Evolutionary conservation across 2,113 vertebrate species (phyloP).

Genomic region (Bolborhynchus lineola): DNA sequence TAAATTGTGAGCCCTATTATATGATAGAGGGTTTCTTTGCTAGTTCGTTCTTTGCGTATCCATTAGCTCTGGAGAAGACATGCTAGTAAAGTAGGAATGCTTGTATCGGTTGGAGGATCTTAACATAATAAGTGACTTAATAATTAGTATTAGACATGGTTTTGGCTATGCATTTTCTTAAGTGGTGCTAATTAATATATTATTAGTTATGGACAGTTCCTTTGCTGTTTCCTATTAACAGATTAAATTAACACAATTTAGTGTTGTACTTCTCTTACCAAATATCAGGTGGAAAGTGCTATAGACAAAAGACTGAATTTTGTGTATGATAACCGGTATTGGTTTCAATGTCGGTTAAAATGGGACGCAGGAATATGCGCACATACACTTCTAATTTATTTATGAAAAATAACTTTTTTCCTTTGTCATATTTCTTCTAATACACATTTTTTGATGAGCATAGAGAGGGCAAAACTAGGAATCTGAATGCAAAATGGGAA

Average conservation of each 20-base stretch:
- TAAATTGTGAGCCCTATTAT: not conserved
- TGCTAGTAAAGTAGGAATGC: not conserved
- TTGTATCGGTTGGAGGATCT: not conserved
- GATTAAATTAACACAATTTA: not conserved
- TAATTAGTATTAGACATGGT: not conserved
- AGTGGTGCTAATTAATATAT: not conserved
- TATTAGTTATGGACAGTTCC: not conserved
- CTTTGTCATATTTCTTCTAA: not conserved
- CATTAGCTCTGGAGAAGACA: not conserved
- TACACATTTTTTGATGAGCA: not conserved
- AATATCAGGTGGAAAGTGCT: not conserved
- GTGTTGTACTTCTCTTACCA: not conserved
- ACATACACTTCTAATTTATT: not conserved
- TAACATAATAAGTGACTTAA: not conserved
- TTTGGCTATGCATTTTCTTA: not conserved
- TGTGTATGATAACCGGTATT: not conserved
- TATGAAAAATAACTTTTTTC: not conserved
- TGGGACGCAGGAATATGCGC: not conserved
- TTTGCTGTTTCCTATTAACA: not conserved
- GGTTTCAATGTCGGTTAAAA: not conserved
- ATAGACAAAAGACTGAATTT: not conserved
- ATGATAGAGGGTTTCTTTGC: not conserved
- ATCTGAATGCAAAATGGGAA: not conserved
- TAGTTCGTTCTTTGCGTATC: not conserved
- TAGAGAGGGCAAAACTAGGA: not conserved